A percentile compares a stretch with the other conserved stretches of the same genome.
These are phyloP conservation scores for Glyphotaelius pellucidus DNA, from an alignment of 2,888 invertebrate genomes.

Conservation along the genomic window DNA sequence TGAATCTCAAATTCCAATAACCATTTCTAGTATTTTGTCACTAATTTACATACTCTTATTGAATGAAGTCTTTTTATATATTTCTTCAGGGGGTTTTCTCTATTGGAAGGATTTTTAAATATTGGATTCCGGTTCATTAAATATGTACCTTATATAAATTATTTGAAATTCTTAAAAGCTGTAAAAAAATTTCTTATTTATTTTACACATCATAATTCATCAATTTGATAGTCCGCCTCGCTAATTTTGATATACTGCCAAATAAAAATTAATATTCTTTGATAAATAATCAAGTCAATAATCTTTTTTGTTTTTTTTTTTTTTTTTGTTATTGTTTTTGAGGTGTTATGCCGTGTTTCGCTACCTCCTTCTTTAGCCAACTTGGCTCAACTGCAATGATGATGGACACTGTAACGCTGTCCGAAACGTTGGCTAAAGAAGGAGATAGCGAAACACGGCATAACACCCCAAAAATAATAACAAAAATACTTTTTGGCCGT, in stretches of 20 bases:
- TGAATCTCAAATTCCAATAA: neutral
- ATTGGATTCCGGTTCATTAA: neutral
- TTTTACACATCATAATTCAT: neutral
- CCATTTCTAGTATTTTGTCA: conserved; percentile 33
- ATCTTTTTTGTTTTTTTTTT: too few relatives aligned
- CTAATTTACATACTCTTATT: neutral
- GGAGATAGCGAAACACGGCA: too few relatives aligned
- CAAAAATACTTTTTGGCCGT: too few relatives aligned
- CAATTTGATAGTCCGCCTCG: too few relatives aligned
- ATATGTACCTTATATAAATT: neutral
- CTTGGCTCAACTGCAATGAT: too few relatives aligned
- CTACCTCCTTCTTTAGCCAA: too few relatives aligned
- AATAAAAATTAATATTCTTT: neutral
- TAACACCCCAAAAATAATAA: too few relatives aligned
- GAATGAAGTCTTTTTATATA: neutral
- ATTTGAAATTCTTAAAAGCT: neutral
- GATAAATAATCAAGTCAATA: neutral
- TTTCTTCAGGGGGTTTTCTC: neutral
- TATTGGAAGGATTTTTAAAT: neutral
- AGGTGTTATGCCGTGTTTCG: too few relatives aligned
- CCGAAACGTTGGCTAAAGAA: too few relatives aligned
- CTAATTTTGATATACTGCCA: neutral
- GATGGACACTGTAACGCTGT: too few relatives aligned
- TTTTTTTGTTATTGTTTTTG: too few relatives aligned
- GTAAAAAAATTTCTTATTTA: neutral